These are phyloP conservation scores for Eupristina koningsbergeri DNA, from an alignment of 1,140 invertebrate species.

Conservation along the genomic window DNA sequence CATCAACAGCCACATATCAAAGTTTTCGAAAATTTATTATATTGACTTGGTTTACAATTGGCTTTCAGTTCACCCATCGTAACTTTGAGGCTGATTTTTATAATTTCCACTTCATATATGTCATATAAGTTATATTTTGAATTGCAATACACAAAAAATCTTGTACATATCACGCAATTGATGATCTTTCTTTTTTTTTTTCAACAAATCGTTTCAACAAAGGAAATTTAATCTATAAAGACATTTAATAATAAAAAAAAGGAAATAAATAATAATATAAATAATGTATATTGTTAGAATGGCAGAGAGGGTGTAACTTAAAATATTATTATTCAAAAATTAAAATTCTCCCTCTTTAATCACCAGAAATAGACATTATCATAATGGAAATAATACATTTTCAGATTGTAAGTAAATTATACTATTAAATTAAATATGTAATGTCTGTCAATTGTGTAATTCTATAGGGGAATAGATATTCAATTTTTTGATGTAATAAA, in stretches of 20 bases:
- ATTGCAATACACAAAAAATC: too few relatives aligned
- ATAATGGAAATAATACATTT: not conserved
- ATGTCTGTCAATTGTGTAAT: not conserved
- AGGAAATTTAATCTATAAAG: too few relatives aligned
- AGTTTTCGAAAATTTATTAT: not conserved
- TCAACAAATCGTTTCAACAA: too few relatives aligned
- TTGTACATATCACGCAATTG: not conserved
- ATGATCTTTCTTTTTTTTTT: not conserved
- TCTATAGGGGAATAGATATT: not conserved
- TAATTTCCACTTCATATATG: too few relatives aligned
- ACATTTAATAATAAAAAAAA: not conserved
- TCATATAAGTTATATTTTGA: not conserved
- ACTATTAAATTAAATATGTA: not conserved
- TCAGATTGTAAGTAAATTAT: not conserved
- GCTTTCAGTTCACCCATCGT: not conserved
- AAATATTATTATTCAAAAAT: slow-evolving; percentile 2
- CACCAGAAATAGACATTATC: not conserved
- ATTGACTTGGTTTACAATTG: not conserved
- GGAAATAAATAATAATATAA: too few relatives aligned
- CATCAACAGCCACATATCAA: not conserved
- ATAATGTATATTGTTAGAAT: not conserved
- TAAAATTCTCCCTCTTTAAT: not conserved
- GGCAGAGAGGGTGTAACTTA: not conserved
- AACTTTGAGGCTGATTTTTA: not conserved
- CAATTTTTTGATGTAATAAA: not conserved